Evolutionary conservation across 2,797 vertebrate genomes (phyloP).

Genomic region (Picus viridis): DNA sequence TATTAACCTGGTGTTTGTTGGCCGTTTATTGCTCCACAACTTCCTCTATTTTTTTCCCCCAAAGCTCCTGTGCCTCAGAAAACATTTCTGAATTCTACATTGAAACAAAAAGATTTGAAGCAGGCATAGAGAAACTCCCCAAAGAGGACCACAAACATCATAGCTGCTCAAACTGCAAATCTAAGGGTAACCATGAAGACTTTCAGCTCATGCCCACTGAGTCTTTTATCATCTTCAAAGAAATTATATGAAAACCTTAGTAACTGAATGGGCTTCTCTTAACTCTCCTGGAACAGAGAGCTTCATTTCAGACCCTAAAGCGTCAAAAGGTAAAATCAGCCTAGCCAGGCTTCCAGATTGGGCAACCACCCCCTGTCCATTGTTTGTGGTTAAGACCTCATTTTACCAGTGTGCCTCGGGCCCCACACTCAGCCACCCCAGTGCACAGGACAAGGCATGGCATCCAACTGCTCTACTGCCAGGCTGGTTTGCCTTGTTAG

Average conservation of each 20-base stretch:
- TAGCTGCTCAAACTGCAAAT: not conserved
- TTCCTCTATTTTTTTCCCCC: not conserved
- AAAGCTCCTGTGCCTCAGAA: not conserved
- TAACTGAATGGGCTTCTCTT: not conserved
- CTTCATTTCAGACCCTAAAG: not conserved
- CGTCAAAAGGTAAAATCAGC: not conserved
- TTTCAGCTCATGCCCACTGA: not conserved
- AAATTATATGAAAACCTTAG: not conserved
- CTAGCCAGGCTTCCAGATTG: not conserved
- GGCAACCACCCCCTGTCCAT: not conserved
- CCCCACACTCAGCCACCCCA: not conserved
- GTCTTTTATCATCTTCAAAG: not conserved
- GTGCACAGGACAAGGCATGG: fast-evolving
- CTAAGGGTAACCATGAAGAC: not conserved
- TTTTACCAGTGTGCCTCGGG: not conserved
- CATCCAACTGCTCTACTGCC: not conserved
- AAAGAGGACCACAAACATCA: not conserved
- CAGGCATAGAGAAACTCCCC: fast-evolving
- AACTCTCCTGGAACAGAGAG: not conserved
- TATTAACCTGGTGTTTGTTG: not conserved
- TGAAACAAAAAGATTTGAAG: not conserved
- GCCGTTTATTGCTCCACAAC: not conserved
- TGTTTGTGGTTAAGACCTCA: fast-evolving
- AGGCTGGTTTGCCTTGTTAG: not conserved
- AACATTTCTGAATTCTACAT: not conserved